Evolutionary conservation across 2,113 vertebrate species (phyloP), one percentile per base, ranked within the genome.

Genomic region (Chlorodrepanis virens): DNA sequence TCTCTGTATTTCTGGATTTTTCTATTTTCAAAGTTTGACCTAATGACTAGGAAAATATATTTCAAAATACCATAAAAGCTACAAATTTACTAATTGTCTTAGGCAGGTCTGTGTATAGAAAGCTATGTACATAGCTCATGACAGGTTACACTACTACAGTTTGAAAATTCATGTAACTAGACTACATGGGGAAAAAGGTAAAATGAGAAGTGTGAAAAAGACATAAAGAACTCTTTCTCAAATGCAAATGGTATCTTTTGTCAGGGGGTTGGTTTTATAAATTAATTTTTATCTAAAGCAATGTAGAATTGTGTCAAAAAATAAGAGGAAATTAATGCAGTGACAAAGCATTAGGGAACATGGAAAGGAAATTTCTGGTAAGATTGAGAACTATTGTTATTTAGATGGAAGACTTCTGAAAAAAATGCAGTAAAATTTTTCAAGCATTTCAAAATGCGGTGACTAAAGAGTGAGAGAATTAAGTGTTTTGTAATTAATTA

Each of bases 261-360:
- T 12, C 19, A 17, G 4, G 33, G 9, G 1, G 3, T 23, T 20
- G 4, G 1, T 28, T 28, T 50, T 11, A 40, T 18, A 2, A 33
- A 57, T 17, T 42, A 31, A 18, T 35, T 94, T 57, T 45, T 70
- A 8, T n/a, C 24, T 72, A 20, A 64, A 52, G 2, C 12, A 47
- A 37, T 0, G 2, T 5, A 44, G 24, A 52, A 57, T 52, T 65
- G 3, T 63, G 25, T 39, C 5, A 72, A 60, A 83, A 53, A 8
- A 59, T 28, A 53, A 47, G 8, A 56, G 6, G 1, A 61, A 70
- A 78, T 56, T 53, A 61, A 39, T 35, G 11, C 61, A 70, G 29
- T 8, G 10, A 45, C 1, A 53, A 68, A 88, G 1, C 6, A 11
- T n/a, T 9, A 3, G 8, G 5, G 6, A 10, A 87, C 52, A 59